Evolutionary conservation across 2,113 vertebrate genomes (phyloP).

Genomic region (Atherinomorus stipes): DNA sequence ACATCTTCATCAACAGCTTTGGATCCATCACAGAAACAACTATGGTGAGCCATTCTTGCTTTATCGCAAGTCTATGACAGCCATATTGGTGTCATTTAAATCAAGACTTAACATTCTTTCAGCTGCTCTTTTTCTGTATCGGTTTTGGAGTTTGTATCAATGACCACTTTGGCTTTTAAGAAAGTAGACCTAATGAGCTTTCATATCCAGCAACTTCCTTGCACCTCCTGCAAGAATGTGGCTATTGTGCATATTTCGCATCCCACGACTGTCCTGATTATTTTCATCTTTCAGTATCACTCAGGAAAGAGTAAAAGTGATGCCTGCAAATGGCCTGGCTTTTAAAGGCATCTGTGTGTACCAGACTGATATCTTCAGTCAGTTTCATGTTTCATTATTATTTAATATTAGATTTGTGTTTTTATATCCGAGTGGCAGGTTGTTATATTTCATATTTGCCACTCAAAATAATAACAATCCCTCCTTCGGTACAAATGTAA

Average conservation of each 20-base stretch:
- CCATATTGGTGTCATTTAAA: not conserved
- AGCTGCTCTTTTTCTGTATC: not conserved
- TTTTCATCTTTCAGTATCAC: not conserved
- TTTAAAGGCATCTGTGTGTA: too few relatives aligned
- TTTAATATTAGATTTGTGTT: too few relatives aligned
- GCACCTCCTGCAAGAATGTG: too few relatives aligned
- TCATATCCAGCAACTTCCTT: not conserved
- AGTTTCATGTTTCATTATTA: not conserved
- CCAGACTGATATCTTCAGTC: not conserved
- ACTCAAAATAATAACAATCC: slow-evolving; percentile 18
- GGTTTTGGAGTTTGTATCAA: not conserved
- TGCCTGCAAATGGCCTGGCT: too few relatives aligned
- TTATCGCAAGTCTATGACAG: not conserved
- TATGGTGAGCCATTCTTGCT: slow-evolving; percentile 86
- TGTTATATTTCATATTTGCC: not conserved
- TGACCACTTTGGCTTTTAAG: not conserved
- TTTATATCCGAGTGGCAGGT: not conserved
- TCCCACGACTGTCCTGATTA: too few relatives aligned
- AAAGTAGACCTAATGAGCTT: not conserved
- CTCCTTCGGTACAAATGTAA: not conserved
- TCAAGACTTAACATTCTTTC: not conserved
- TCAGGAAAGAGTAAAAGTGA: not conserved
- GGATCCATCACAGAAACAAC: slow-evolving; percentile 95
- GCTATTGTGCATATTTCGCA: not conserved
- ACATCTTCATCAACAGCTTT: slow-evolving; percentile 98